Evolutionary conservation across 2,113 vertebrate species (phyloP).

Genomic region (Odontesthes bonariensis): DNA sequence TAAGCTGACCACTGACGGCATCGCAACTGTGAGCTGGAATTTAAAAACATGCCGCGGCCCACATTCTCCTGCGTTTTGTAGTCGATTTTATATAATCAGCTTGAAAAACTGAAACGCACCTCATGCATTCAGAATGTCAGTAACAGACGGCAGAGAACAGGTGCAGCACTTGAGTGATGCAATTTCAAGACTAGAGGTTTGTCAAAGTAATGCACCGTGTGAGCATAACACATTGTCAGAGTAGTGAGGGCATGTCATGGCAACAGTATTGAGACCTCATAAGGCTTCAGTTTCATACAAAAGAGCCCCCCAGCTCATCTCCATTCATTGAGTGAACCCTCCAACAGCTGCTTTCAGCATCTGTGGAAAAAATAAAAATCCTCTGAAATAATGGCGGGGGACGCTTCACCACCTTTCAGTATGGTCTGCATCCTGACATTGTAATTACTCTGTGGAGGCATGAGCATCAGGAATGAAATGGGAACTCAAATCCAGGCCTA

Average conservation of each 20-base stretch:
- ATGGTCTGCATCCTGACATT: slow-evolving; percentile 26
- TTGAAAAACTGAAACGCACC: neutral
- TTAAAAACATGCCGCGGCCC: neutral
- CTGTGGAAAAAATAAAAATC: slow-evolving; percentile 55
- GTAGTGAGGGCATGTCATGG: slow-evolving; percentile 10
- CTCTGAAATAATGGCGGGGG: slow-evolving; percentile 51
- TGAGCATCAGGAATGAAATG: slow-evolving; percentile 23
- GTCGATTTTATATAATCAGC: slow-evolving; percentile 8
- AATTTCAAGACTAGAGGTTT: slow-evolving; percentile 2
- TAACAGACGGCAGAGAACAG: neutral
- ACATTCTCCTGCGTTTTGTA: neutral
- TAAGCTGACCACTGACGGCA: too few relatives aligned
- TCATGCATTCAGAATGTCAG: neutral
- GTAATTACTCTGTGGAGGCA: slow-evolving; percentile 41
- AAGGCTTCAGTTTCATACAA: slow-evolving; percentile 24
- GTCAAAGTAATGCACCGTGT: neutral
- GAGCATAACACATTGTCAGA: neutral
- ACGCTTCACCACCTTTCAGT: slow-evolving; percentile 25
- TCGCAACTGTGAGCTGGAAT: too few relatives aligned
- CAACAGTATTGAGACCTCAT: slow-evolving; percentile 32
- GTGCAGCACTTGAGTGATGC: slow-evolving; percentile 4
- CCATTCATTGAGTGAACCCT: slow-evolving; percentile 37
- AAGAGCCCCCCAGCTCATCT: slow-evolving; percentile 38
- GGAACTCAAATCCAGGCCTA: slow-evolving; percentile 6
- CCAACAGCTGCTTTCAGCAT: slow-evolving; percentile 49